Percentiles rank a stretch among this genome's conserved stretches.
Conservation (phyloP, 2,113 vertebrate species). For the Prunella fulvescens region DNA sequence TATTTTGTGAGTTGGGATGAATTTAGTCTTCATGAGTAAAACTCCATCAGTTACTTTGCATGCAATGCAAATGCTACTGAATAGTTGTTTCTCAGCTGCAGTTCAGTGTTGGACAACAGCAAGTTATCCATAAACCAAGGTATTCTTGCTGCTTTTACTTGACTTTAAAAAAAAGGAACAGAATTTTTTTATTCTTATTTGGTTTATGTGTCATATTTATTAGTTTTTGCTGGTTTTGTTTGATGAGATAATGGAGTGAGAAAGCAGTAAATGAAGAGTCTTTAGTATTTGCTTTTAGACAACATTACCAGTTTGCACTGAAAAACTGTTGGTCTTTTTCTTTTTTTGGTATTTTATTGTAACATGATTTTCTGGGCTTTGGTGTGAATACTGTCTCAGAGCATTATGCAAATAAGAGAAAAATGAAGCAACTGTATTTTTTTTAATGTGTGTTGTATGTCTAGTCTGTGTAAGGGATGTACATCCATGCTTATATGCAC, state of each 20-base stretch:
- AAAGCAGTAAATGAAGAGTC: background rate
- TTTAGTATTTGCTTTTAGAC: background rate
- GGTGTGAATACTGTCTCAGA: background rate
- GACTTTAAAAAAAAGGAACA: background rate
- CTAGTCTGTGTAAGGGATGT: background rate
- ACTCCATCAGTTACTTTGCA: background rate
- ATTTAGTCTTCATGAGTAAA: background rate
- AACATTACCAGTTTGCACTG: background rate
- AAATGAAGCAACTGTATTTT: background rate
- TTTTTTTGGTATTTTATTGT: background rate
- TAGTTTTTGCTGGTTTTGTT: background rate
- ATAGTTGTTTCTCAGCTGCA: background rate
- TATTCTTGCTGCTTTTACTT: background rate
- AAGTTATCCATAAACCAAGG: background rate
- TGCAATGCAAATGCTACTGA: background rate
- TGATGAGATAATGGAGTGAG: background rate
- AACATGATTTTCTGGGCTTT: background rate
- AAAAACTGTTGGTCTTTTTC: background rate
- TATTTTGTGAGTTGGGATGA: background rate
- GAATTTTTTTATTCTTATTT: background rate
- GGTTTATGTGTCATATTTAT: background rate
- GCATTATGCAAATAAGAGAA: background rate
- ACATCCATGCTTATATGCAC: fast-evolving
- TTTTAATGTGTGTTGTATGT: background rate
- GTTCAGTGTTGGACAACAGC: background rate